Evolutionary conservation across 92 coral and sea anemone species (phyloP), one percentile per base, ranked within the genome.

Genomic region (Diadumene lineata): DNA sequence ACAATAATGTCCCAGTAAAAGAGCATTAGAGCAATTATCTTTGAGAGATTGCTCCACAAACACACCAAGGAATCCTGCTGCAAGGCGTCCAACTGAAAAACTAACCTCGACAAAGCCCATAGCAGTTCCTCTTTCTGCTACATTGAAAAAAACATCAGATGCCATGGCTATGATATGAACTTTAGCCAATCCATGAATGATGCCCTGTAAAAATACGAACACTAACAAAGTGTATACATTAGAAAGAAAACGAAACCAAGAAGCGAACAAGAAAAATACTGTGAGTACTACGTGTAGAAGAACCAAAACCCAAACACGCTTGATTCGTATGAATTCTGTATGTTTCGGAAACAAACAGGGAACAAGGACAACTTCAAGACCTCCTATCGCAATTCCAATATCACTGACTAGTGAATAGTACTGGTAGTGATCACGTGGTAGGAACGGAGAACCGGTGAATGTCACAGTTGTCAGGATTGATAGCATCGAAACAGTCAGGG

Each of bases 221-320:
- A 61, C 26, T 31, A 61, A 18, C 24, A 61, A 18, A 8, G 30
- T 26, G 27, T 23, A 26, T 21, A 61, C 67, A 61, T 32, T 61
- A 19, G 67, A 32, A 61, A 61, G 26, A 19, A 61, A 61, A 32
- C 67, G 67, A 61, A 21, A 61, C 67, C 67, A 61, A 19, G 67
- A 19, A 61, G 67, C 67, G 15, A 61, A 61, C 0, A 61, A 19
- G 1, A 61, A 19, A 61, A 61, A 31, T 31, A 61, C 0, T 32
- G 27, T 16, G 27, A 23, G 67, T 9, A 19, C 32, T 4, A 31
- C 31, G 2, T 26, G 32, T 18, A 19, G 15, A 61, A 61, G 67
- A 24, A 61, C n/a, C n/a, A n/a, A n/a, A n/a, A n/a, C n/a, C n/a
- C n/a, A n/a, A n/a, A n/a, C n/a, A n/a, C n/a, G n/a, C n/a, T n/a